Base-by-base conservation (phyloP, 2,113 vertebrate genomes). In the Prionailurus bengalensis region DNA sequence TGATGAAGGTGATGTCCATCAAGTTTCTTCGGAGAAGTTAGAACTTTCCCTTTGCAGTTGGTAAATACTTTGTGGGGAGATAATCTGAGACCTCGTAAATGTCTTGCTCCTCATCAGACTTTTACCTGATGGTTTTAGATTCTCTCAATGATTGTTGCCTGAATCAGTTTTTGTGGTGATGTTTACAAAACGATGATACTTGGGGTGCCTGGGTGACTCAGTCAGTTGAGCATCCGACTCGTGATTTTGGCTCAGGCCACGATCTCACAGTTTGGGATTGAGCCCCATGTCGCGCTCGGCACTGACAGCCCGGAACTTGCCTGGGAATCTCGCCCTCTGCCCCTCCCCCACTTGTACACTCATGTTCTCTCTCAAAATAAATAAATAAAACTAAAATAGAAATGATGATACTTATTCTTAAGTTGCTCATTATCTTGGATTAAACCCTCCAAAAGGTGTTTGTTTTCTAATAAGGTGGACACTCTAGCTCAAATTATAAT, bases 11-110 rank as follows among this genome's bases (percentile, higher is more conserved):
- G 36, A 2, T 14, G 5, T 12, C 73, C 82, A 33, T 39, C 21
- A 39, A 36, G 25, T 61, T 87, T 92, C 78, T 29, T 91, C 51
- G 65, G 82, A 84, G 71, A 96, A 85, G 19, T 84, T n/a, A 23
- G 11, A 42, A 0, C 76, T 51, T 91, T 39, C n/a, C 25, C 12
- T 82, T 83, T 82, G 21, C 12, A 73, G 25, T 74, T 45, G 81
- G 39, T 9, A 81, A 55, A 15, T 88, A 68, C 13, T 42, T 14
- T 53, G 21, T 79, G 36, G 21, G 65, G 21, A 82, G 55, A 14
- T 83, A 1, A 42, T 68, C 55, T 51, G 55, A 84, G 84, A 33
- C n/a, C 25, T 2, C 53, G 12, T 42, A 55, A 39, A 13, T 39
- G 3, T 4, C 33, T 39, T 74, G 13, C 48, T 55, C 10, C 23